Evolutionary conservation across 1,140 invertebrate species (phyloP).

Genomic region (Meteorus sp.): DNA sequence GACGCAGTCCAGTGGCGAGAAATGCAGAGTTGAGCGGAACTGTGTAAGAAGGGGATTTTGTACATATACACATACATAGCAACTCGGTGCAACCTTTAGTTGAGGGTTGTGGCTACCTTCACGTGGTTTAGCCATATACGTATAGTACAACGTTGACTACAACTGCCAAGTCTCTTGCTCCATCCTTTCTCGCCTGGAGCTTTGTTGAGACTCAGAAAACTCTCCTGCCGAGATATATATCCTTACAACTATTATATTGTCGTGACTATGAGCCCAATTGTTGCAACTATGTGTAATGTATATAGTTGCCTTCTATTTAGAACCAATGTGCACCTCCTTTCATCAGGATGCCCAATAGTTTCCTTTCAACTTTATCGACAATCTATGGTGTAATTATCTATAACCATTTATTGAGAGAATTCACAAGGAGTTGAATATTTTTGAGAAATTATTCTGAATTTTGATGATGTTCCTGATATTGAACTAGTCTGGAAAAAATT

Average conservation of each 20-base stretch:
- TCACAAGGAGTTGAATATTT: too few relatives aligned
- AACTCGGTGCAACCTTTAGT: neutral
- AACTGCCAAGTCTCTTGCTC: neutral
- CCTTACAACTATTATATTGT: neutral
- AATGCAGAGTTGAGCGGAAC: slow-evolving; percentile 7
- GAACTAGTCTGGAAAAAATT: too few relatives aligned
- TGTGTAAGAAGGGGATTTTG: neutral
- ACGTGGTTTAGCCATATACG: neutral
- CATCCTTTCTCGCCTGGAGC: too few relatives aligned
- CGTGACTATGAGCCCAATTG: too few relatives aligned
- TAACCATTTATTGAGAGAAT: neutral
- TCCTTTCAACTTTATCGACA: neutral
- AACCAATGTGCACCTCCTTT: neutral
- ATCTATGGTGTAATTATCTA: slow-evolving; percentile 28
- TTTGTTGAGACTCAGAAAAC: too few relatives aligned
- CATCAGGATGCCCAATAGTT: neutral
- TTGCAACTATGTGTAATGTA: neutral
- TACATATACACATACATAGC: too few relatives aligned
- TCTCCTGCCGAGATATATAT: neutral
- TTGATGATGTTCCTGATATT: too few relatives aligned
- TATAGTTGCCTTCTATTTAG: neutral
- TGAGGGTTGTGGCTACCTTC: slow-evolving; percentile 4
- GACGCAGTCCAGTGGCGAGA: slow-evolving; percentile 6
- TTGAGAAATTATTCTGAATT: too few relatives aligned
- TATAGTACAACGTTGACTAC: neutral